Evolutionary conservation across 2,797 vertebrate genomes (phyloP).

Genomic region (Poeciliopsis gracilis): DNA sequence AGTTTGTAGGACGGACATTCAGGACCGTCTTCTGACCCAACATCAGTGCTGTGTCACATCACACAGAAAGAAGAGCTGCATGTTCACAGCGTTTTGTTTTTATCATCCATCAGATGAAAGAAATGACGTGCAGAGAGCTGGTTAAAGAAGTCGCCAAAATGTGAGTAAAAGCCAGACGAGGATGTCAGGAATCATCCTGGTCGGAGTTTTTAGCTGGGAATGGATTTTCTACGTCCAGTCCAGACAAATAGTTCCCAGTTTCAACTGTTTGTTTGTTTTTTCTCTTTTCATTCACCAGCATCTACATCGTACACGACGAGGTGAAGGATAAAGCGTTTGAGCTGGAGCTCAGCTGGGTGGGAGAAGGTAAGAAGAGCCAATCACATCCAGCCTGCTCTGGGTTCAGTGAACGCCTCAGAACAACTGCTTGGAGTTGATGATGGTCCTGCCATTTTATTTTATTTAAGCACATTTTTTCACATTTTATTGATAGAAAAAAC

Average conservation of each 20-base stretch:
- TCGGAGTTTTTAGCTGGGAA: background rate
- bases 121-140: slow-evolving; percentile 94
- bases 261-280: too few species aligned
- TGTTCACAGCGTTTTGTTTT: background rate
- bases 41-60: background rate
- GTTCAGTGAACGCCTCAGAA: too few species aligned
- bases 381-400: background rate
- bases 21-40: background rate
- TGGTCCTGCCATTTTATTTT: too few species aligned
- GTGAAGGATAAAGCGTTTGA: slow-evolving; percentile 99
- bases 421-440: too few species aligned
- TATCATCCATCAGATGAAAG: slow-evolving; percentile 88
- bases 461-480: too few species aligned
- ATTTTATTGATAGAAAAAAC: background rate
- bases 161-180: slow-evolving; percentile 81
- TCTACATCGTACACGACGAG: slow-evolving; percentile 99
- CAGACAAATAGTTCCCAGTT: background rate
- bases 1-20: too few species aligned
- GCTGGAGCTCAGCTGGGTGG: slow-evolving; percentile 98
- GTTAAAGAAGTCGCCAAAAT: slow-evolving; percentile 99
- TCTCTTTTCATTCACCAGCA: slow-evolving; percentile 75
- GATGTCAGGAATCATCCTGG: background rate
- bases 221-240: background rate
- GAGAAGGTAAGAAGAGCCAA: slow-evolving; percentile 86
- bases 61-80: too few species aligned